phyloP scores from a whole-genome alignment of 2,888 invertebrate genomes.

The Anorthoa munda region DNA sequence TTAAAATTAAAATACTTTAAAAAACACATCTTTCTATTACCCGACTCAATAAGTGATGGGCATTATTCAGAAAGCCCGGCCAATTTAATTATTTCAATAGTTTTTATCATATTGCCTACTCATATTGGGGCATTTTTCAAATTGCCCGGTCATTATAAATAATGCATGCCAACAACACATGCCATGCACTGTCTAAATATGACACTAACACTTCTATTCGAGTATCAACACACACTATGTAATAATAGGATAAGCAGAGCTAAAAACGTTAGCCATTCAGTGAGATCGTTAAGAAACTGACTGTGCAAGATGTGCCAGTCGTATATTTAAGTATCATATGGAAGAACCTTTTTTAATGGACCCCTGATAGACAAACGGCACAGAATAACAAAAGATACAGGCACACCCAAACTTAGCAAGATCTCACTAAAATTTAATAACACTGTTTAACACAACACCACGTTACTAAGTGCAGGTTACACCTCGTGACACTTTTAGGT shows the following conservation, averaged over 20 bases:
- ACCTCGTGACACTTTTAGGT: constrained; percentile 33
- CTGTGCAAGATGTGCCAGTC: neutral
- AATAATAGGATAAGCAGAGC: neutral
- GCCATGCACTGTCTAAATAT: neutral
- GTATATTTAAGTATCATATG: neutral
- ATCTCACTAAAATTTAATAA: constrained; percentile 24
- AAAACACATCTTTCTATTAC: too few species aligned
- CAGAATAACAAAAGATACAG: constrained; percentile 1
- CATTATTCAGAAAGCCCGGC: too few species aligned
- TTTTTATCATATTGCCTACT: too few species aligned
- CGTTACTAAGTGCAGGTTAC: constrained; percentile 42
- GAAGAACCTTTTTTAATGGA: neutral
- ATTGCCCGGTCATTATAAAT: too few species aligned
- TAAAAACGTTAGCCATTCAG: neutral
- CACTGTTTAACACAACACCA: constrained; percentile 6
- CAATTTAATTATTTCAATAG: too few species aligned
- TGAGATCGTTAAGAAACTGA: neutral
- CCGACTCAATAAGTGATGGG: too few species aligned
- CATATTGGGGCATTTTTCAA: too few species aligned
- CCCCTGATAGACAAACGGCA: neutral
- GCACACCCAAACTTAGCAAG: neutral
- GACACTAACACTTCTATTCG: neutral
- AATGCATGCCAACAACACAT: too few species aligned
- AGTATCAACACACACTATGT: neutral
- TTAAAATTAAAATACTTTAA: too few species aligned